Conservation (phyloP, 2,888 invertebrate species). For the Chorisops tibialis region DNA sequence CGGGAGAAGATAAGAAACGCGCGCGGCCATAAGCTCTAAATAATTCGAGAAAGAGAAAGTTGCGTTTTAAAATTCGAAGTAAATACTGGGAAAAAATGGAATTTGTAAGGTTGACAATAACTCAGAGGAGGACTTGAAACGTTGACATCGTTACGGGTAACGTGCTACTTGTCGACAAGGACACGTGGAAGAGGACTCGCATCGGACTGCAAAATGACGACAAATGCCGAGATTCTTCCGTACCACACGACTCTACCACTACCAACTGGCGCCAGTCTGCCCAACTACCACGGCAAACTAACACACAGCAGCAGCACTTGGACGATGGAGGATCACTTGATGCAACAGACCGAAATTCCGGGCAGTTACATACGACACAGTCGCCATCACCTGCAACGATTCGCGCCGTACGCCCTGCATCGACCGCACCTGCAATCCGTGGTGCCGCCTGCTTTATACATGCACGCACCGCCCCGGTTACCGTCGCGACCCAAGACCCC, state of each 20-base stretch:
- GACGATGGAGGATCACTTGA: conserved; percentile 34
- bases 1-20: too few relatives aligned
- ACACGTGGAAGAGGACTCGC: too few relatives aligned
- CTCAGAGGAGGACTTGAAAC: too few relatives aligned
- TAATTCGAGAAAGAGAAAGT: too few relatives aligned
- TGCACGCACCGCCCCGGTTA: conserved; percentile 38
- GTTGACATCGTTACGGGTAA: too few relatives aligned
- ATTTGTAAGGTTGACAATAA: too few relatives aligned
- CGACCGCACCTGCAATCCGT: conserved; percentile 57
- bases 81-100: too few relatives aligned
- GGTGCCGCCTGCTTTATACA: conserved; percentile 34
- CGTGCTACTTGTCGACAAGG: too few relatives aligned
- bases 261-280: conserved; percentile 45
- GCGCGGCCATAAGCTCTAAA: too few relatives aligned
- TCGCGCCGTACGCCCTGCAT: conserved; percentile 64
- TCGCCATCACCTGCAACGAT: conserved; percentile 49
- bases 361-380: conserved; percentile 44
- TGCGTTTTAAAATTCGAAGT: too few relatives aligned
- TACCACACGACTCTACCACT: conserved; percentile 49
- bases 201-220: conserved; percentile 41
- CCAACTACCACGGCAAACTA: conserved; percentile 45
- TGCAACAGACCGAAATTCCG: conserved; percentile 51
- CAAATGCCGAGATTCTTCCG: conserved; percentile 49
- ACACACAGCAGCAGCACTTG: conserved; percentile 40
- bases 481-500: conserved; percentile 37